Evolutionary conservation across 2,797 vertebrate species (phyloP), one percentile per base, ranked within the genome.

Genomic region (Dendrocincla tyrannina): DNA sequence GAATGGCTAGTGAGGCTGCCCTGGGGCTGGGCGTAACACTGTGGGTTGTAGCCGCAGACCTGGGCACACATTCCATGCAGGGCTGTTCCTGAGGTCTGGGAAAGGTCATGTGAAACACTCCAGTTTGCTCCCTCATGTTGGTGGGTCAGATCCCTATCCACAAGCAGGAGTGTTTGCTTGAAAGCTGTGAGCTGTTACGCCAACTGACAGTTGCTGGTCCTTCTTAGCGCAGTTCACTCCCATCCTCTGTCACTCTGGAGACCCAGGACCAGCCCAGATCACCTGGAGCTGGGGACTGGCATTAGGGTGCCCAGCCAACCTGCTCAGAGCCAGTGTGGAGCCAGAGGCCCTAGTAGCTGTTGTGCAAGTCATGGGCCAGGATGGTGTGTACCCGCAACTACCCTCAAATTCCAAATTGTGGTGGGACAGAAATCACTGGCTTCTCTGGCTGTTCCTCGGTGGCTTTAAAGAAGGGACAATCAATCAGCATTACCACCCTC

Each of bases 371-470:
- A 18, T 23, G 39, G 80, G 32, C 23, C 30, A 37, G 53, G 33
- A 15, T 33, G 37, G 33, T 3, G 1, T 4, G 13, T 19, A n/a
- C 23, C 53, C 1, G 3, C 59, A 69, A 0, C 30, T 49, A 64
- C 64, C 59, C 18, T 46, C 44, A 59, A 0, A 33, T 44, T 63
- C 16, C 8, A 3, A 13, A 2, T 8, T 64, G 41, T 12, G 24
- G 39, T 22, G 24, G 35, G 58, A 37, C n/a, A 46, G 14, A 50
- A 85, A 50, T 37, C 11, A 32, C 13, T 56, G 56, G 13, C 68
- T 56, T 55, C 49, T 88, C 44, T 68, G 63, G 49, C 52, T 47
- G 19, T 53, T 62, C 33, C n/a, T 52, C 1, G 5, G 58, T 64
- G 53, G 24, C 52, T 58, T 56, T 44, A 44, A 49, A 50, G 67